A percentile compares a stretch with the other conserved stretches of the same genome.
Evolutionary conservation across 1,140 invertebrate genomes (phyloP).

Genomic region (Danaus melanippus): DNA sequence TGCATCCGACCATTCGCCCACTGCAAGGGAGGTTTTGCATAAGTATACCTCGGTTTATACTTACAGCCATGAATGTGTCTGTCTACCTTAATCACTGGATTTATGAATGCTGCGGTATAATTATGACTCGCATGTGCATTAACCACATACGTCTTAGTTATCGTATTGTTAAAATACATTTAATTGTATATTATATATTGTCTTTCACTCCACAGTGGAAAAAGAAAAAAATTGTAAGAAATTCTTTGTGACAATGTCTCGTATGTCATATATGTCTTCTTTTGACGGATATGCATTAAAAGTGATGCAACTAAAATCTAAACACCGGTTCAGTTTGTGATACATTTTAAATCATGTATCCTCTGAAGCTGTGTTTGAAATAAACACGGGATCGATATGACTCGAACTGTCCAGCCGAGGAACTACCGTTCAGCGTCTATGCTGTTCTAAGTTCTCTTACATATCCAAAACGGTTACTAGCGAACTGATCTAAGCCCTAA

Average conservation of each 20-base stretch:
- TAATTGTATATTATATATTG: slow-evolving; percentile 1
- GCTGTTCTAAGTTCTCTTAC: slow-evolving; percentile 19
- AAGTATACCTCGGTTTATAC: slow-evolving; percentile 51
- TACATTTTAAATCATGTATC: slow-evolving; percentile 49
- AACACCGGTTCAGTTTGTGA: slow-evolving; percentile 26
- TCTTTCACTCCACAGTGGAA: slow-evolving; percentile 13
- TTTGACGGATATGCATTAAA: not conserved
- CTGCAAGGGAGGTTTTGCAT: slow-evolving; percentile 63
- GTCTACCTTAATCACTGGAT: slow-evolving; percentile 51
- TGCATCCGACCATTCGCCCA: slow-evolving; percentile 58
- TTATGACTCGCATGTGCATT: slow-evolving; percentile 44
- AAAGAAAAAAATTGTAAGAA: slow-evolving; percentile 4
- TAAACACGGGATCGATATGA: slow-evolving; percentile 55
- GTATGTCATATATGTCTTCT: not conserved
- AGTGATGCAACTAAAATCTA: slow-evolving; percentile 8
- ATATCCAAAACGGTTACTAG: slow-evolving; percentile 29
- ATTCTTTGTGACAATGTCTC: slow-evolving; percentile 4
- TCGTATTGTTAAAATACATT: slow-evolving; percentile 14
- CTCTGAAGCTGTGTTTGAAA: slow-evolving; percentile 38
- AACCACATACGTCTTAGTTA: slow-evolving; percentile 23
- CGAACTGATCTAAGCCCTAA: slow-evolving; percentile 22
- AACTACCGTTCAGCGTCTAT: slow-evolving; percentile 14
- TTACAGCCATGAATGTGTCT: slow-evolving; percentile 51
- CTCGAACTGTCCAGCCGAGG: slow-evolving; percentile 22
- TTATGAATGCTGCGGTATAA: slow-evolving; percentile 56